Evolutionary conservation across 2,888 invertebrate genomes (phyloP).

Genomic region (Cryptus armator): DNA sequence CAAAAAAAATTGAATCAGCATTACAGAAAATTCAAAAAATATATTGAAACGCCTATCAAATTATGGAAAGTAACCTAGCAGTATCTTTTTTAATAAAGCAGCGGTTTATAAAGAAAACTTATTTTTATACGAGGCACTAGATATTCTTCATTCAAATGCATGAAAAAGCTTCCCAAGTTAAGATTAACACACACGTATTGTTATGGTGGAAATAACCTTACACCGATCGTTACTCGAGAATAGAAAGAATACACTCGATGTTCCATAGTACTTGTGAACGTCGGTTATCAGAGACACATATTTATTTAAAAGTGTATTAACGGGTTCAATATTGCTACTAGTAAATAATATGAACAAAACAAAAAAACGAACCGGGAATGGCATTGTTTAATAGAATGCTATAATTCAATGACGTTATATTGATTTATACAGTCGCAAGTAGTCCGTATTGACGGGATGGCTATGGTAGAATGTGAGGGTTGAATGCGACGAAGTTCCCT

Average conservation of each 20-base stretch:
- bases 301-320: background rate
- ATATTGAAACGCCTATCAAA: no score
- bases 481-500: conserved; percentile 10
- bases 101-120: no score
- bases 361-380: background rate
- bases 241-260: conserved; percentile 72
- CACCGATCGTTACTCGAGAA: conserved; percentile 40
- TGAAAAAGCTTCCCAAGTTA: background rate
- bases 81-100: no score
- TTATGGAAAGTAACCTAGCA: no score
- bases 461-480: background rate
- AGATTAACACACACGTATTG: background rate
- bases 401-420: background rate
- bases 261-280: conserved; percentile 68
- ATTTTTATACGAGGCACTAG: background rate
- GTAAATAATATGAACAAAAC: background rate
- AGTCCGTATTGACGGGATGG: background rate
- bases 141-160: background rate
- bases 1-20: background rate
- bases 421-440: background rate
- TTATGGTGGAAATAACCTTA: conserved; percentile 11
- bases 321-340: no score
- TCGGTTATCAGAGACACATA: conserved; percentile 49
- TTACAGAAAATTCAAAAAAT: no score
- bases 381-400: background rate